Conservation (phyloP, 2,113 vertebrate species). For the Tupaia chinensis region DNA sequence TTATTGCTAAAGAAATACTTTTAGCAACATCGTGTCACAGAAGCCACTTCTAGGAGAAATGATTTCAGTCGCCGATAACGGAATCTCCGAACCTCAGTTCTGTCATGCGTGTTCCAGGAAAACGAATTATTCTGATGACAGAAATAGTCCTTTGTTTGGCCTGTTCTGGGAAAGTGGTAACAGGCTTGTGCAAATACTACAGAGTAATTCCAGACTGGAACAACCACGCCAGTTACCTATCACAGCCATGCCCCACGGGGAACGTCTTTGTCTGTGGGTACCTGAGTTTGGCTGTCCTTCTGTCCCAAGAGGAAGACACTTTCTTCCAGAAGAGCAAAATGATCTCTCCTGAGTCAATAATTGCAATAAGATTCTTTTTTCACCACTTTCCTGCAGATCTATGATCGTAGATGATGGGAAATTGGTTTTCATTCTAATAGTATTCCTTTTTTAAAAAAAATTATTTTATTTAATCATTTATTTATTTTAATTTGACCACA, state of each 20-base stretch:
- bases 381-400: background rate
- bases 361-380: background rate
- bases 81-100: background rate
- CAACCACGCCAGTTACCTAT: rapidly evolving
- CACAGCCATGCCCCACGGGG: background rate
- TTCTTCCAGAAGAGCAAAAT: background rate
- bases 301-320: background rate
- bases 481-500: no score
- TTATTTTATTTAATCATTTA: no score
- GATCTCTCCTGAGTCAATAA: background rate
- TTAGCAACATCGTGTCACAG: rapidly evolving
- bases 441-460: no score
- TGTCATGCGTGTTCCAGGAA: background rate
- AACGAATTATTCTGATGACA: background rate
- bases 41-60: background rate
- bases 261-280: background rate
- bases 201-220: no score
- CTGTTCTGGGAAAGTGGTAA: background rate
- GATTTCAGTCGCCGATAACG: background rate
- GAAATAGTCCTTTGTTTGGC: background rate
- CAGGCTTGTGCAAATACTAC: background rate
- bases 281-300: background rate
- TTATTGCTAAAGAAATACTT: background rate
- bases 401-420: background rate
- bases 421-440: background rate